These are phyloP conservation scores for Diaphora mendica DNA, from an alignment of 2,888 invertebrate species.

Conservation along the genomic window DNA sequence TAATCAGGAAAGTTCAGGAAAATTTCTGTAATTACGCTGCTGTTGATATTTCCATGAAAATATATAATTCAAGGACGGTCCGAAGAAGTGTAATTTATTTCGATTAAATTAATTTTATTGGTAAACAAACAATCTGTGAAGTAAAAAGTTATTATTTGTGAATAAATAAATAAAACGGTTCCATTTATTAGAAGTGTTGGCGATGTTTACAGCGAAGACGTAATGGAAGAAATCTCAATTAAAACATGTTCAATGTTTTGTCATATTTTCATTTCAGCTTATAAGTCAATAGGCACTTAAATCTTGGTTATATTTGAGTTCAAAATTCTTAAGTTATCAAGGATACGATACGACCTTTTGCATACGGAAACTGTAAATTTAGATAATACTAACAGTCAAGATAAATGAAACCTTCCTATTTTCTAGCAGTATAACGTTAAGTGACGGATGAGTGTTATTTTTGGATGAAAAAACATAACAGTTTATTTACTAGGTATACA, in stretches of 20 bases:
- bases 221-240: not conserved
- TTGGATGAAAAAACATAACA: not conserved
- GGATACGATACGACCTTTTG: not conserved
- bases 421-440: not conserved
- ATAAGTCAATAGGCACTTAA: not conserved
- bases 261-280: not conserved
- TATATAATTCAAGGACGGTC: constrained; percentile 4
- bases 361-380: not conserved
- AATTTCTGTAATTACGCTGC: constrained; percentile 19
- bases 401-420: not conserved
- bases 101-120: constrained; percentile 15
- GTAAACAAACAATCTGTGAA: not conserved
- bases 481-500: not conserved
- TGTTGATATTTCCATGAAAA: constrained; percentile 24
- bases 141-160: not conserved
- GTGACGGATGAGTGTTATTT: not conserved
- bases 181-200: not conserved
- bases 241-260: not conserved
- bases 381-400: not conserved
- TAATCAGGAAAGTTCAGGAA: constrained; percentile 6
- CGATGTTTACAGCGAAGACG: not conserved
- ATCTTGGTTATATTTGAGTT: not conserved
- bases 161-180: not conserved
- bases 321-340: not conserved
- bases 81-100: not conserved